These are phyloP conservation scores for Pterophyllum scalare DNA, from an alignment of 2,113 vertebrate genomes.

Conservation along the genomic window DNA sequence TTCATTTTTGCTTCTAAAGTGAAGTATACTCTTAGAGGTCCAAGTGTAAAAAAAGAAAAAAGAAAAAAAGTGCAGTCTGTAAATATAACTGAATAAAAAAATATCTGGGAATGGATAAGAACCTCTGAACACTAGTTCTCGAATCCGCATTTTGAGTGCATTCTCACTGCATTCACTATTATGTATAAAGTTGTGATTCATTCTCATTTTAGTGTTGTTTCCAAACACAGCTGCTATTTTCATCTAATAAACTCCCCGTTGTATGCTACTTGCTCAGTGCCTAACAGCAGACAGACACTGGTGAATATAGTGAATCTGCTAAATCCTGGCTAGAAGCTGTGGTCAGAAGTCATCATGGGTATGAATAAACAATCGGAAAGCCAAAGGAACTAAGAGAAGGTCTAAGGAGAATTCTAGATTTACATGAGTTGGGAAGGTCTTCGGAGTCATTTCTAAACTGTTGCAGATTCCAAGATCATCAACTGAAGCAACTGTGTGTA, in stretches of 20 bases:
- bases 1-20: neutral
- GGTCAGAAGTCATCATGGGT: neutral
- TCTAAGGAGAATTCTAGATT: too few species aligned
- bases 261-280: neutral
- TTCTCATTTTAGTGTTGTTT: neutral
- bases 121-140: neutral
- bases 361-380: neutral
- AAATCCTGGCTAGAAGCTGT: neutral
- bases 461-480: too few species aligned
- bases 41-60: neutral
- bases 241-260: neutral
- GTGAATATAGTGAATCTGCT: neutral
- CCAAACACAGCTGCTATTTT: neutral
- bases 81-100: neutral
- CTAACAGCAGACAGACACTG: accelerated
- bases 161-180: neutral
- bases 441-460: too few species aligned
- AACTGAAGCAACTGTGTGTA: too few species aligned
- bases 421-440: too few species aligned
- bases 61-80: neutral
- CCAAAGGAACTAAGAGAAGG: too few species aligned
- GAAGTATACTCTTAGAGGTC: neutral
- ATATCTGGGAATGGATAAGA: neutral
- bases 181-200: neutral
- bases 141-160: neutral